Percentiles rank a stretch among this genome's conserved stretches.
Conservation (phyloP, 1,140 invertebrate genomes). For the Littorina saxatilis region DNA sequence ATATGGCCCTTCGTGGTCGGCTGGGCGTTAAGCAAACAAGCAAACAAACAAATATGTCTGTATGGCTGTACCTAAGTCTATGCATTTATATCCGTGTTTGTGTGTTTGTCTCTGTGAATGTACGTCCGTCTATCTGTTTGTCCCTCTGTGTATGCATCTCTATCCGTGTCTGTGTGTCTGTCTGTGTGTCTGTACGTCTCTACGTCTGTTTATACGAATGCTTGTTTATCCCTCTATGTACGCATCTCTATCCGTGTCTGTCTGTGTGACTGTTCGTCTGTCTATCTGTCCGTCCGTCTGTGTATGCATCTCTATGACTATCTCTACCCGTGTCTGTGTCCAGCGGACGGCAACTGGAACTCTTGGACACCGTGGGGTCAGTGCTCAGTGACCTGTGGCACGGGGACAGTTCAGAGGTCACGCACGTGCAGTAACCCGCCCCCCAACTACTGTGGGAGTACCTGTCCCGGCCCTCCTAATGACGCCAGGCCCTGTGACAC, state of each 20-base stretch:
- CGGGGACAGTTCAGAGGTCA: constrained; percentile 46
- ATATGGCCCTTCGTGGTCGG: too few species aligned
- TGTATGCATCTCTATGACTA: background rate
- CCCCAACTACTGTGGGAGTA: constrained; percentile 48
- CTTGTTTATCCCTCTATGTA: background rate
- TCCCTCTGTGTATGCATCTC: background rate
- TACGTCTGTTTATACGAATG: background rate
- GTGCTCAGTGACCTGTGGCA: constrained; percentile 58
- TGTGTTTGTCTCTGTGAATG: background rate
- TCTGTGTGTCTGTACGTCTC: background rate
- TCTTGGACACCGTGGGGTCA: constrained; percentile 56
- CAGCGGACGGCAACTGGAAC: constrained; percentile 61
- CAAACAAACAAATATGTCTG: too few species aligned
- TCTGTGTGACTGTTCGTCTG: background rate
- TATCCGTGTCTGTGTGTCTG: background rate
- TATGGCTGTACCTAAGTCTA: background rate
- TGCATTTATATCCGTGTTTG: background rate
- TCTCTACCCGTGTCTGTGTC: background rate
- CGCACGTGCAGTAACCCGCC: constrained; percentile 57
- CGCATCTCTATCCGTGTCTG: background rate
- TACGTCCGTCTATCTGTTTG: background rate
- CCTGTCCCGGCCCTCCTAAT: constrained; percentile 48
- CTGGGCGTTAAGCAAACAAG: too few species aligned
- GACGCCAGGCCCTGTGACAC: constrained; percentile 49
- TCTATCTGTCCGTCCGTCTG: background rate